Base-by-base conservation (phyloP, 2,888 invertebrate species). In the Troilus luridus region DNA sequence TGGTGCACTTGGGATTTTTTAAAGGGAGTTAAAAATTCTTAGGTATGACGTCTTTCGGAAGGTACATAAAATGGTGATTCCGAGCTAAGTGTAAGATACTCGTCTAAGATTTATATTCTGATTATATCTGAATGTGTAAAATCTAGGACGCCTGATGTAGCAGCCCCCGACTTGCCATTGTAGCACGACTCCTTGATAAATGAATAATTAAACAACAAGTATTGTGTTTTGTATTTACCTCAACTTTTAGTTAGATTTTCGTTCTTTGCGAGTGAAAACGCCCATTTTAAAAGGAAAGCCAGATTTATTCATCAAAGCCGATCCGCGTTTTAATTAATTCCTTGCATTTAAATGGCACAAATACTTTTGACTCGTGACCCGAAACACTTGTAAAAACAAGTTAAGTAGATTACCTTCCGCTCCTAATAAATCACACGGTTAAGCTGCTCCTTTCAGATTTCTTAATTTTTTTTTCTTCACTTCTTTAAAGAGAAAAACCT, bases 371-470 rank as follows among this genome's bases (percentile, higher is more conserved):
- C 72, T 24, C 41, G 27, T 77, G 72, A 77, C 72, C 27, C 72
- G 72, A 77, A 77, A 77, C 72, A 77, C 27, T 77, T 77, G 72
- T 77, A 77, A 77, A 77, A 77, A 77, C 72, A 77, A 77, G 27
- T 77, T 7, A 77, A 77, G 72, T 7, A 77, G 72, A 77, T 77
- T 77, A 77, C 72, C 72, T 77, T 41, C 72, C 17, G 3, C 72
- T 77, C 72, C 72, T 77, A 77, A 77, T 77, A 77, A 77, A 77
- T 77, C 72, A 77, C 72, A 77, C 72, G 27, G 17, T 77, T 67
- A 77, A 77, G 72, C 72, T 41, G 41, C 72, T 77, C 41, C 72
- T 77, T 77, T 77, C 72, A 77, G 41, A 77, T 77, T 77, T 77
- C 41, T 77, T 41, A 77, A 41, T 41, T 77, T 77, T 77, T 77